Evolutionary conservation across 2,888 invertebrate genomes (phyloP).

Genomic region (Ectemnius lituratus): DNA sequence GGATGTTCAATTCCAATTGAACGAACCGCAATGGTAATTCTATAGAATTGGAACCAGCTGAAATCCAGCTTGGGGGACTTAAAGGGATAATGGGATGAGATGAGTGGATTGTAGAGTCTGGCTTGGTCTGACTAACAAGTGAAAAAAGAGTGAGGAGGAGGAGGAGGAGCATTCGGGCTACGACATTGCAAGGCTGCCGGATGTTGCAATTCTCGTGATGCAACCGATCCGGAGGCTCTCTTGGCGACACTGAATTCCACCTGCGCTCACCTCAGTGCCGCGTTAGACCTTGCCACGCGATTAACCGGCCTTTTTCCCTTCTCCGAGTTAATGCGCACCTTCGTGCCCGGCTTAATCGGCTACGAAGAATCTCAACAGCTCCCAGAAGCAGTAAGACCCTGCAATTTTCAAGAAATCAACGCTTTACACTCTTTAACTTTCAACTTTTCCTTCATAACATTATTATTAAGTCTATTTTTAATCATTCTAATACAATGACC

Average conservation of each 20-base stretch:
- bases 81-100: background rate
- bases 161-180: constrained; percentile 32
- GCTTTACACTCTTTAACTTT: background rate
- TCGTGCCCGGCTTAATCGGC: background rate
- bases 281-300: constrained; percentile 5
- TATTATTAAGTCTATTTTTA: too few species aligned
- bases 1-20: too few species aligned
- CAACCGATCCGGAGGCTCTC: constrained; percentile 38
- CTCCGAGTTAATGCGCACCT: constrained; percentile 1
- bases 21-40: too few species aligned
- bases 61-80: background rate
- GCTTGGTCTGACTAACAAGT: too few species aligned
- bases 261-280: constrained; percentile 25
- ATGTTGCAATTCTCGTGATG: constrained; percentile 57
- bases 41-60: background rate
- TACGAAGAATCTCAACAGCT: too few species aligned
- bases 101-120: too few species aligned
- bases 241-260: constrained; percentile 43
- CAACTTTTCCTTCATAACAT: too few species aligned
- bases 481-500: too few species aligned
- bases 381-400: too few species aligned
- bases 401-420: background rate
- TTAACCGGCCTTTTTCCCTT: background rate
- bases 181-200: constrained; percentile 59
- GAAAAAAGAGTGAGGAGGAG: constrained; percentile 17